Conservation (phyloP, 2,888 invertebrate genomes). For the Phragmatobia fuliginosa region DNA sequence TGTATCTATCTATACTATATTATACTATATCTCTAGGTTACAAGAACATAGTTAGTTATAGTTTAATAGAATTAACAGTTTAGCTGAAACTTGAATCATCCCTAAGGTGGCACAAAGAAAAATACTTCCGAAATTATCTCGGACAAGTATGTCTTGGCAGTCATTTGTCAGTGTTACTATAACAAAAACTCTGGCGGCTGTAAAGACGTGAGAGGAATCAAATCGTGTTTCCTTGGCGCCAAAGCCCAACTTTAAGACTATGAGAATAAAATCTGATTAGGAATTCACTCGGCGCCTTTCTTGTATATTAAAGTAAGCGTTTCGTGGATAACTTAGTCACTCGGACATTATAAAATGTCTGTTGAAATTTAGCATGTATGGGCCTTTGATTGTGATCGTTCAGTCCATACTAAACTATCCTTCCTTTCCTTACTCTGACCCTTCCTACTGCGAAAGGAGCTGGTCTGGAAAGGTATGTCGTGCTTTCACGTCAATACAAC, state of each 20-base stretch:
- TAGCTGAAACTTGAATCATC: neutral
- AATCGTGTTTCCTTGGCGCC: conserved; percentile 18
- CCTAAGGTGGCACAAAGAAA: conserved; percentile 1
- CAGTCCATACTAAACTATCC: too few relatives aligned
- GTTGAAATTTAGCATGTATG: neutral
- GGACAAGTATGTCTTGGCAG: conserved; percentile 19
- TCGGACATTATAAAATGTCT: neutral
- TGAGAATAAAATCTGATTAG: conserved; percentile 12
- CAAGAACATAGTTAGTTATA: too few relatives aligned
- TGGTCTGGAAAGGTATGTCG: too few relatives aligned
- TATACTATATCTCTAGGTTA: too few relatives aligned
- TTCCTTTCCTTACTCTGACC: too few relatives aligned
- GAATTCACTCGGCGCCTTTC: conserved; percentile 13
- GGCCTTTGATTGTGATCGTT: neutral
- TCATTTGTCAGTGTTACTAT: conserved; percentile 33
- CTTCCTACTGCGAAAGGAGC: too few relatives aligned
- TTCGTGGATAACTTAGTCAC: neutral
- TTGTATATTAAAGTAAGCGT: conserved; percentile 6
- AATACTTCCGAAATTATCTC: conserved; percentile 23
- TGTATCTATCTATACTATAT: too few relatives aligned
- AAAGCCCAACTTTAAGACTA: conserved; percentile 15
- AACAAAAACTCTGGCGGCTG: conserved; percentile 28
- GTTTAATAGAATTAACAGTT: neutral
- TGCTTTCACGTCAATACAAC: too few relatives aligned
- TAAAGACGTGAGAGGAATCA: conserved; percentile 29